Conservation (phyloP, 2,888 invertebrate genomes). For the Chorisops tibialis region DNA sequence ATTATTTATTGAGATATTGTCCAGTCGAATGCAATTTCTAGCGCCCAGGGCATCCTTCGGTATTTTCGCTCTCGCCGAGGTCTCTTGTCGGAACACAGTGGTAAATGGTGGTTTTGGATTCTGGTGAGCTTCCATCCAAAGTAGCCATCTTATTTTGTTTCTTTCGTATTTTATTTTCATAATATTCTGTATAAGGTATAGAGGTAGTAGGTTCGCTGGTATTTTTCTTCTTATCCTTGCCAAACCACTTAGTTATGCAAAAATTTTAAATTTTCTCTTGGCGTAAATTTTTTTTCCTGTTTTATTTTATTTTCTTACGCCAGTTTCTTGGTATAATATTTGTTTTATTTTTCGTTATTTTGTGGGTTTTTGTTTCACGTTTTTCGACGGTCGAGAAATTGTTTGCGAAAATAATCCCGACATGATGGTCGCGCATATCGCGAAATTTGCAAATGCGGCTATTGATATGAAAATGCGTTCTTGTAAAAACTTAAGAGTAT, state of each 20-base stretch:
- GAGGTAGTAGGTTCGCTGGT: neutral
- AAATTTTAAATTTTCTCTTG: slow-evolving; percentile 10
- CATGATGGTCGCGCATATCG: neutral
- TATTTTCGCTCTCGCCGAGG: neutral
- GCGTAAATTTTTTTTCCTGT: too few relatives aligned
- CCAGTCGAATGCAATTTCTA: slow-evolving; percentile 44
- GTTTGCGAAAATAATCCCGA: too few relatives aligned
- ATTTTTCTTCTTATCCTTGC: neutral
- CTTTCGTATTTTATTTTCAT: neutral
- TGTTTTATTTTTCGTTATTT: neutral
- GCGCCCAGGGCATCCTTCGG: slow-evolving; percentile 41
- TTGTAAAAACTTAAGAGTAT: too few relatives aligned
- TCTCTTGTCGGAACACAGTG: neutral
- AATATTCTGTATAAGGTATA: slow-evolving; percentile 17
- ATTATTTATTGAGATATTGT: slow-evolving; percentile 48
- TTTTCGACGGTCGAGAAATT: neutral
- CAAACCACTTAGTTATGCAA: slow-evolving; percentile 24
- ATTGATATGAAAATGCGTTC: neutral
- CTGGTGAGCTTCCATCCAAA: neutral
- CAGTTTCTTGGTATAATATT: too few relatives aligned
- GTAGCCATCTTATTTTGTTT: neutral
- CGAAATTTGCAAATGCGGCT: too few relatives aligned
- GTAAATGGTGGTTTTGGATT: neutral
- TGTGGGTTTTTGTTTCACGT: neutral
- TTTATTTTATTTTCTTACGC: neutral